Conservation (phyloP, 2,797 vertebrate genomes). For the Diglossa cyanea region DNA sequence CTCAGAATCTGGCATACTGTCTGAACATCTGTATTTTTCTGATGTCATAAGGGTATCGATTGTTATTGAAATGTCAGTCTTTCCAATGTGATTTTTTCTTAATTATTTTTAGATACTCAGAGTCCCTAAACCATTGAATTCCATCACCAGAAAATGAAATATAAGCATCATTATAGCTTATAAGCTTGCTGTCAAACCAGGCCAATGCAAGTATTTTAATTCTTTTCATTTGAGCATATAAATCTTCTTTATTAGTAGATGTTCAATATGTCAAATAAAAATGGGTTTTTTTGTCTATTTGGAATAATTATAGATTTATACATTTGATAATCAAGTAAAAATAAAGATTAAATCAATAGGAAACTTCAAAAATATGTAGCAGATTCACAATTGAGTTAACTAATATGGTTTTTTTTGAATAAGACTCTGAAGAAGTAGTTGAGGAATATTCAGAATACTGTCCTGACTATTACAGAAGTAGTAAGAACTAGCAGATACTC, state of each 20-base stretch:
- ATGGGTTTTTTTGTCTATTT: background rate
- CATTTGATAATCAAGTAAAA: background rate
- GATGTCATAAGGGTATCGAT: background rate
- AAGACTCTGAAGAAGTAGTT: background rate
- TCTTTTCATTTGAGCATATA: background rate
- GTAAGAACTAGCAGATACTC: background rate
- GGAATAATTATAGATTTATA: background rate
- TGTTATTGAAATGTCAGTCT: background rate
- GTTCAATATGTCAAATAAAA: background rate
- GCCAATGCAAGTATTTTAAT: background rate
- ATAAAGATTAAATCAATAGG: background rate
- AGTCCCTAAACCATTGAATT: background rate
- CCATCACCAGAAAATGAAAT: background rate
- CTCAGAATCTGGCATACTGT: background rate
- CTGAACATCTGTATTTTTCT: background rate
- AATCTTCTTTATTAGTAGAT: background rate
- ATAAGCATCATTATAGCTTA: background rate
- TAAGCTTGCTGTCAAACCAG: background rate
- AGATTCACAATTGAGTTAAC: background rate
- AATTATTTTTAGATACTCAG: background rate
- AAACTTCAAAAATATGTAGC: background rate
- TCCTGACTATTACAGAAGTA: background rate
- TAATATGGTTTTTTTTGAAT: fast-evolving
- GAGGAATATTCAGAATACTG: background rate
- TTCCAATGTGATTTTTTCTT: background rate